Conservation (phyloP, 2,113 vertebrate species). For the Nothoprocta perdicaria region DNA sequence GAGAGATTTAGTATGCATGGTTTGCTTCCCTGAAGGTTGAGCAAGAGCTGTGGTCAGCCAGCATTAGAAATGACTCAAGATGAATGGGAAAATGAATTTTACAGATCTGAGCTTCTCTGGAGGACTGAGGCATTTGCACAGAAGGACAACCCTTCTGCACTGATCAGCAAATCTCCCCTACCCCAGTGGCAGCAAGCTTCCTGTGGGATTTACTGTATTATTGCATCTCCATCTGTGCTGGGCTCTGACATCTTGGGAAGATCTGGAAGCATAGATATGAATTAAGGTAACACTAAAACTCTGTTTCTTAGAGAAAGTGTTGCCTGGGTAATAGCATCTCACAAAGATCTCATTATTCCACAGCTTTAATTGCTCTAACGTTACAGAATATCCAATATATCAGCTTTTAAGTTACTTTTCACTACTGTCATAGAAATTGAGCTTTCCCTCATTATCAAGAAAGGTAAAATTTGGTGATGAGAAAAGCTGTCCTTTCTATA, state of each 20-base stretch:
- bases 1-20: slow-evolving; percentile 26
- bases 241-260: neutral
- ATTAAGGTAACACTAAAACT: neutral
- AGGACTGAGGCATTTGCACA: slow-evolving; percentile 14
- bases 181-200: neutral
- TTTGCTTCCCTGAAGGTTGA: slow-evolving; percentile 35
- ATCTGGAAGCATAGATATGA: neutral
- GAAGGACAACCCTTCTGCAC: slow-evolving; percentile 31
- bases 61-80: slow-evolving; percentile 8
- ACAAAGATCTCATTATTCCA: neutral
- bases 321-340: neutral
- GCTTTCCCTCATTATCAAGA: neutral
- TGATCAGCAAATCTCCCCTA: neutral
- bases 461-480: neutral
- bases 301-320: neutral
- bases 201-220: neutral
- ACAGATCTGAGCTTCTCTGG: slow-evolving; percentile 15
- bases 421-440: neutral
- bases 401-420: neutral
- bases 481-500: neutral
- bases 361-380: neutral
- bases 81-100: slow-evolving; percentile 16
- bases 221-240: slow-evolving; percentile 31
- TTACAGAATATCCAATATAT: neutral
- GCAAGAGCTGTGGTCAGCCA: slow-evolving; percentile 21